Base-by-base conservation (phyloP, 1,140 invertebrate genomes). In the Heterodera schachtii region DNA sequence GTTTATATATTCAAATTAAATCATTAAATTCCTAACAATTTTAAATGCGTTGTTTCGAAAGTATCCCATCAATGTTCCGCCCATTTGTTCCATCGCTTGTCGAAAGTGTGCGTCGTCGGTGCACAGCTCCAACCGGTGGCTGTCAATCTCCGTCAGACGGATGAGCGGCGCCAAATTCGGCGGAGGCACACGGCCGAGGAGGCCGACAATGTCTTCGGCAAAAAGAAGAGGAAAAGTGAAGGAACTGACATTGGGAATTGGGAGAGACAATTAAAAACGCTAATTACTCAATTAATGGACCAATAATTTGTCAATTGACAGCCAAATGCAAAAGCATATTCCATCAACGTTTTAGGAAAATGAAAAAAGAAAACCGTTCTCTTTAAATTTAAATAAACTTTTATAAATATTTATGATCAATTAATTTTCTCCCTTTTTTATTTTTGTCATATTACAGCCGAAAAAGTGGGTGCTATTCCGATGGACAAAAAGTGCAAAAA, bases 201-300 rank as follows among this genome's bases (percentile, higher is more conserved):
- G 13, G 78, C 71, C 43, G 19, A 60, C 67, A 73, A 81, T 19
- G 52, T 81, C 80, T 41, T 81, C 80, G 57, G 78, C 52, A 44
- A 81, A 81, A 66, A 80, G 19, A 11, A 57, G 46, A 13, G 80
- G 80, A 5, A 81, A 69, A 6, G 43, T 43, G 57, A 81, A 81
- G n/a, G 80, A 81, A 73, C 80, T 49, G 66, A 71, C 69, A 31
- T 11, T 13, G 9, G 19, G 41, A 19, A 64, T 3, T 13, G 16
- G 66, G 5, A 31, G 31, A 31, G 31, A 31, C 31, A 31, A 31
- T 31, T 31, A 31, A 31, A 31, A 31, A 31, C 31, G 31, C 31
- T 31, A 31, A 31, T 31, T 31, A 31, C 31, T 31, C 31, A 31
- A 31, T 31, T 31, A 31, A 31, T 31, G 31, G 0, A 0, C 31